phyloP scores from a whole-genome alignment of 2,797 vertebrate genomes.

The Euphonia xanthogaster region DNA sequence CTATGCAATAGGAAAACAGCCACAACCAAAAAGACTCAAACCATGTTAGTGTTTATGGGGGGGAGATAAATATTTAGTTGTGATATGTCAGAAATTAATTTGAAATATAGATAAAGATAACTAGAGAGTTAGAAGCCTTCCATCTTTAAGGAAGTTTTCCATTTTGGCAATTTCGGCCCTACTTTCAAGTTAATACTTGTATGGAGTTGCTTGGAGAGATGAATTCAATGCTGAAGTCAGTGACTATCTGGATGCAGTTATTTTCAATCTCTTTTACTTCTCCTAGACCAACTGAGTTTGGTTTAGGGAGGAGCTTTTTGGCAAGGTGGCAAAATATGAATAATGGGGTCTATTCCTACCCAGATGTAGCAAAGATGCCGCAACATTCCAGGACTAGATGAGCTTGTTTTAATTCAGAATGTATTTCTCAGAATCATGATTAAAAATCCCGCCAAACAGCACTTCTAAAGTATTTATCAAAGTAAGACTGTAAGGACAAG shows the following conservation, averaged over 20 bases:
- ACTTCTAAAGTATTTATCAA: conserved; percentile 34
- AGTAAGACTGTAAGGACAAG: conserved; percentile 23
- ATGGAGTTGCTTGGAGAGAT: background rate
- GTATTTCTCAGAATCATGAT: background rate
- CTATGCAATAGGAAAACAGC: background rate
- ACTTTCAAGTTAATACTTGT: background rate
- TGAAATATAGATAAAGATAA: background rate
- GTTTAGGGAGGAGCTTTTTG: conserved; percentile 1
- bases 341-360: background rate
- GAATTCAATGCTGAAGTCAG: background rate
- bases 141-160: background rate
- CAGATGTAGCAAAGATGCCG: background rate
- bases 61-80: background rate
- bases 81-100: background rate
- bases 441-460: background rate
- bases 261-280: background rate
- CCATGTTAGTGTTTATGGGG: background rate
- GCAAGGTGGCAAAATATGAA: background rate
- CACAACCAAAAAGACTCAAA: background rate
- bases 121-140: background rate
- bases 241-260: background rate
- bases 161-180: background rate
- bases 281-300: background rate
- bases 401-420: conserved; percentile 29
- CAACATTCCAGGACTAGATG: background rate